Conservation (phyloP, 2,113 vertebrate species). For the Hydropotes inermis region DNA sequence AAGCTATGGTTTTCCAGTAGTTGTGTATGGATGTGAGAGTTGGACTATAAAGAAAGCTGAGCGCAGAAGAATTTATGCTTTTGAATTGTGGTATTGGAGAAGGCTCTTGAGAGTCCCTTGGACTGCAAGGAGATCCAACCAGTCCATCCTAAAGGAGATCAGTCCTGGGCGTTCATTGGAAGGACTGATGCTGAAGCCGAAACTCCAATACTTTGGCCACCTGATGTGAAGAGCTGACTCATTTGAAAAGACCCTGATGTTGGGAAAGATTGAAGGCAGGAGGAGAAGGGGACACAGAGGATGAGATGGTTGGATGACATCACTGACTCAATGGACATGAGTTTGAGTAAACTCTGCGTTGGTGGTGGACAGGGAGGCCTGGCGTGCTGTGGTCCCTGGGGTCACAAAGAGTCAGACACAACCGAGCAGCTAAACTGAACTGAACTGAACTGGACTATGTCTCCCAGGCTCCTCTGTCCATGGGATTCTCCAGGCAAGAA, state of each 20-base stretch:
- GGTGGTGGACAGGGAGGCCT: not conserved
- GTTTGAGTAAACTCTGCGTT: not conserved
- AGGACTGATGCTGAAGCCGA: not conserved
- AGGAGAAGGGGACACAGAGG: not conserved
- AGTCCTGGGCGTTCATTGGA: not conserved
- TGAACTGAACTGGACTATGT: not conserved
- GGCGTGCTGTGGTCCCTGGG: not conserved
- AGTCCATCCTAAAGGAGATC: not conserved
- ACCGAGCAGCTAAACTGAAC: not conserved
- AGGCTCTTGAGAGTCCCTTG: not conserved
- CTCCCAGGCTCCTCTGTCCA: not conserved
- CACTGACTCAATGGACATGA: not conserved
- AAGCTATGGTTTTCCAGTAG: not conserved
- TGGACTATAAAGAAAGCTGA: not conserved
- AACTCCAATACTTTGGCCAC: not conserved
- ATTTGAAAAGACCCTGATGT: not conserved
- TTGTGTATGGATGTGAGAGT: not conserved
- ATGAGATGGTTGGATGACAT: not conserved
- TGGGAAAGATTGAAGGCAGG: not conserved
- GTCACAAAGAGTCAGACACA: not conserved
- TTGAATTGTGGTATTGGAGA: not conserved
- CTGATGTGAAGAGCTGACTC: not conserved
- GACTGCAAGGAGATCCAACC: not conserved
- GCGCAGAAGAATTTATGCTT: not conserved
- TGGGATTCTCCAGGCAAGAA: not conserved